Conservation (phyloP, 2,797 vertebrate species). For the Pipistrellus kuhlii region DNA sequence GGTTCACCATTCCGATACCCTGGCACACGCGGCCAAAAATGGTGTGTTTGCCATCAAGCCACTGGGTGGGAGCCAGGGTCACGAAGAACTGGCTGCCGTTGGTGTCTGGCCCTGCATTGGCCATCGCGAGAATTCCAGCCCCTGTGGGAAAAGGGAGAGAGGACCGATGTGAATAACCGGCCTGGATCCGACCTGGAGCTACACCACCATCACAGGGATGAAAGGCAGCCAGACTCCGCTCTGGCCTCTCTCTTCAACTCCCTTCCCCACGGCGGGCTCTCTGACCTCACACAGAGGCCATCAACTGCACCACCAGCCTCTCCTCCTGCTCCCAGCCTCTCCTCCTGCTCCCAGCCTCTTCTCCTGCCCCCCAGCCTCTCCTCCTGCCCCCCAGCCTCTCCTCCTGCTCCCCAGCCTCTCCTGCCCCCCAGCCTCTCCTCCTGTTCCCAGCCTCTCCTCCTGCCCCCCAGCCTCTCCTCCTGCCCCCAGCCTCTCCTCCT, state of each 20-base stretch:
- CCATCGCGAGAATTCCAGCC: conserved; percentile 97
- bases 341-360: too few relatives aligned
- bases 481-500: too few relatives aligned
- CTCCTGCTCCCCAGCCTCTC: too few relatives aligned
- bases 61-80: conserved; percentile 93
- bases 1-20: conserved; percentile 93
- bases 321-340: background rate
- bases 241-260: background rate
- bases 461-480: too few relatives aligned
- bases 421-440: too few relatives aligned
- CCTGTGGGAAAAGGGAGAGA: conserved; percentile 84
- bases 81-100: conserved; percentile 98
- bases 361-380: too few relatives aligned
- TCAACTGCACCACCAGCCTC: background rate
- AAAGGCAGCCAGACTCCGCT: background rate
- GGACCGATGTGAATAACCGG: background rate
- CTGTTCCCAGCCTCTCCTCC: too few relatives aligned
- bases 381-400: too few relatives aligned
- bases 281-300: background rate
- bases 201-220: background rate
- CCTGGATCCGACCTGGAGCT: background rate
- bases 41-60: conserved; percentile 96
- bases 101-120: conserved; percentile 95
- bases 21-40: conserved; percentile 96
- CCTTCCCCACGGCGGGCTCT: background rate